Conservation (phyloP, 1,140 invertebrate genomes). For the Panagrolaimus sp. region DNA sequence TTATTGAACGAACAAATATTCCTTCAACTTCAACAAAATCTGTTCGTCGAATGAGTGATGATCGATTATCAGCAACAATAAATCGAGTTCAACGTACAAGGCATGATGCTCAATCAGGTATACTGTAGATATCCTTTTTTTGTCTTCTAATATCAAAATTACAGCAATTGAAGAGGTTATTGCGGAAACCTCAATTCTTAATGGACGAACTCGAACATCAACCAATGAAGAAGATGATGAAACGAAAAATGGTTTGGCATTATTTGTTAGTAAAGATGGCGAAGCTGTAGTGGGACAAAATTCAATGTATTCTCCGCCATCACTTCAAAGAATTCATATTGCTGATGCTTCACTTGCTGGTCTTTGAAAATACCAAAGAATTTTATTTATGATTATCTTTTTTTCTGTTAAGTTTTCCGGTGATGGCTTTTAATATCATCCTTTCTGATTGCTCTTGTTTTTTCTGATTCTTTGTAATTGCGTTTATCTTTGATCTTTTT, state of each 20-base stretch:
- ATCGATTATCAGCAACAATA: conserved; percentile 23
- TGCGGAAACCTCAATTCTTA: background rate
- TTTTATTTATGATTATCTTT: too few species aligned
- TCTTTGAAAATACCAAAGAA: too few species aligned
- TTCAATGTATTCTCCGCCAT: conserved; percentile 3
- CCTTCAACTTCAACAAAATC: background rate
- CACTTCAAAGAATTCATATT: background rate
- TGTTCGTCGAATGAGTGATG: conserved; percentile 17
- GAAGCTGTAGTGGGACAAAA: conserved; percentile 9
- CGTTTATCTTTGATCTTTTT: too few species aligned
- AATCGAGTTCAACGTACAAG: conserved; percentile 35
- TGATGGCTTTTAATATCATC: too few species aligned
- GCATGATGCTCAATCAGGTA: conserved; percentile 30
- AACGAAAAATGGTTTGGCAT: background rate
- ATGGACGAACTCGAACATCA: background rate
- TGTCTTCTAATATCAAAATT: too few species aligned
- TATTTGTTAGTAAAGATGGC: conserved; percentile 11
- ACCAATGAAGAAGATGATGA: conserved; percentile 1
- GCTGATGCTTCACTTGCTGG: background rate
- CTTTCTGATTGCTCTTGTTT: too few species aligned
- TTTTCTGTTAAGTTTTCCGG: too few species aligned
- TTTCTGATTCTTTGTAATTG: too few species aligned
- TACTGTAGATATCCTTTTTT: too few species aligned
- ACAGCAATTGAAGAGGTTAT: conserved; percentile 29
- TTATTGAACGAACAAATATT: too few species aligned